These are phyloP conservation scores for Brienomyrus longianalis DNA, from an alignment of 2,113 vertebrate species.

Conservation along the genomic window DNA sequence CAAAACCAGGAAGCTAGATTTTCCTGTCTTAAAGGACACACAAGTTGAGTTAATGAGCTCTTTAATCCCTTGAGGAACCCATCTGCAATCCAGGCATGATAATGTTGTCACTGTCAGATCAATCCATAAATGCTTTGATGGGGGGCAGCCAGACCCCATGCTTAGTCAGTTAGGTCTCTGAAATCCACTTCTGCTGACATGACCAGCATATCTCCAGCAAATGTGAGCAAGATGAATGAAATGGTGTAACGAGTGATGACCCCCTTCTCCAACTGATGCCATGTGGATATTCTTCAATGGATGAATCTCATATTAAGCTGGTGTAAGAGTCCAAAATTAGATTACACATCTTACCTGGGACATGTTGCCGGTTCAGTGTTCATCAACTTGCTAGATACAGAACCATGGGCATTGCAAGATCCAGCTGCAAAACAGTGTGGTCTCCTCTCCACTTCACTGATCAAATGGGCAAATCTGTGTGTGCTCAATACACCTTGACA, in stretches of 20 bases:
- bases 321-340: neutral
- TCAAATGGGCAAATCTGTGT: neutral
- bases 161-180: neutral
- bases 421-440: neutral
- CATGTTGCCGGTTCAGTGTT: neutral
- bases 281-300: neutral
- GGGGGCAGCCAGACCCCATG: neutral
- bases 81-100: neutral
- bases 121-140: neutral
- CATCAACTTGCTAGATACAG: neutral
- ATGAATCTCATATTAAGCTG: neutral
- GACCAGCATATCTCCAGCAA: neutral
- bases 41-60: neutral
- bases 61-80: neutral
- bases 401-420: neutral
- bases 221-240: neutral
- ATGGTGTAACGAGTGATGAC: neutral
- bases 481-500: neutral
- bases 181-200: neutral
- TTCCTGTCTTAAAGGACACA: neutral
- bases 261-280: neutral
- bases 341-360: neutral
- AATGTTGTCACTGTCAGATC: neutral
- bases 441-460: slow-evolving; percentile 4
- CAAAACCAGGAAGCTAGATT: neutral